Evolutionary conservation across 2,888 invertebrate genomes (phyloP), one percentile per base, ranked within the genome.

Genomic region (Coremacera marginata): DNA sequence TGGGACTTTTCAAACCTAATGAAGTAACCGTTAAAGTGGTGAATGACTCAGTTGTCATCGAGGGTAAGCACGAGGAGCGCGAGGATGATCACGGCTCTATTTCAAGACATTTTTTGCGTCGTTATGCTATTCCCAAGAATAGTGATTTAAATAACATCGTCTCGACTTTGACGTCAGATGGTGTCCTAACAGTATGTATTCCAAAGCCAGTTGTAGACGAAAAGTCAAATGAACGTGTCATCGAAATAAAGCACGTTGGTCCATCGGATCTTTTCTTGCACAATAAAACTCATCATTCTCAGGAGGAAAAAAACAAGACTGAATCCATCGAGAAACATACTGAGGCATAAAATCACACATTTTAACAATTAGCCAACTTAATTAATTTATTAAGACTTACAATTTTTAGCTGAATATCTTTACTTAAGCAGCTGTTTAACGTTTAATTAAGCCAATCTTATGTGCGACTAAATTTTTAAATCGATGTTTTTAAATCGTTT

Each of bases 81-180:
- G 91, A 92, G 70, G 94, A 95, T 81, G 92, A 93, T 37, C 93
- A 94, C 80, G 95, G 95, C 0, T 94, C 89, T 87, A 93, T 96
- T 73, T 94, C 95, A 1, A 91, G 96, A 25, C 95, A 96, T 87
- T 96, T 96, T 88, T 91, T 91, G 0, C 91, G 96, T 71, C 91
- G 91, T 70, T 94, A 94, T 88, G 89, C 92, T 79, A 86, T 95
- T 11, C 94, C 94, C 1, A 90, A 92, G 68, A 92, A 91, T 62
- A 92, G 92, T 82, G 94, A 96, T 78, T 91, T 93, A 0, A 92
- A 93, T 8, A 92, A 93, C 79, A 92, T 96, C 2, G 90, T 92
- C 62, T 95, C 95, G 68, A 93, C 93, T 0, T 88, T 96, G 57
- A 95, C 95, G 0, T 93, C 95, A 0, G 96, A 96, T 85, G 96